Evolutionary conservation across 2,113 vertebrate species (phyloP).

Genomic region (Hirundichthys speculiger): DNA sequence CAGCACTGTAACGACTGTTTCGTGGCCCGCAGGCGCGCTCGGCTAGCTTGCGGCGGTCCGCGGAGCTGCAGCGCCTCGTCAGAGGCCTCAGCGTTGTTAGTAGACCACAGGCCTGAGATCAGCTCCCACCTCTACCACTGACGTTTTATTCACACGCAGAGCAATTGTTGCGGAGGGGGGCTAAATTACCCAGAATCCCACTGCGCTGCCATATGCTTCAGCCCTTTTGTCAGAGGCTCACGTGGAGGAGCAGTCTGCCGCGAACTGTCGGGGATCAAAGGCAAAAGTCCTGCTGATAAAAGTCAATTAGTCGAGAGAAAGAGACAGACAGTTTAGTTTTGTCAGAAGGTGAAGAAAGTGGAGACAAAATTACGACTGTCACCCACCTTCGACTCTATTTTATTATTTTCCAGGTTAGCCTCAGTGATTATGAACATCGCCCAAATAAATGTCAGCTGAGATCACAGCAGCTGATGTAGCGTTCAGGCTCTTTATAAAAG

Average conservation of each 20-base stretch:
- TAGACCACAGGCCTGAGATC: background rate
- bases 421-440: conserved; percentile 26
- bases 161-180: conserved; percentile 21
- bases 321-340: conserved; percentile 22
- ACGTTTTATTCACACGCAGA: conserved; percentile 35
- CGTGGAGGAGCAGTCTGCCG: conserved; percentile 46
- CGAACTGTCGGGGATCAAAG: conserved; percentile 57
- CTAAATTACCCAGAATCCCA: conserved; percentile 63
- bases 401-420: background rate
- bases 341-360: conserved; percentile 13
- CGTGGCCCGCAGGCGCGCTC: no score
- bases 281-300: conserved; percentile 28
- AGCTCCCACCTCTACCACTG: conserved; percentile 32
- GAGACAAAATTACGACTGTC: conserved; percentile 1
- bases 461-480: conserved; percentile 2
- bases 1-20: no score
- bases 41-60: no score
- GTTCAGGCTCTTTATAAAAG: background rate
- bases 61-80: background rate
- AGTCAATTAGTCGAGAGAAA: conserved; percentile 35
- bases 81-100: conserved; percentile 5
- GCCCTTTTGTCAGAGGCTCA: conserved; percentile 42
- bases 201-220: conserved; percentile 59
- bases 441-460: conserved; percentile 27
- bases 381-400: background rate